A percentile compares a stretch with the other conserved stretches of the same genome.
These are phyloP conservation scores for Hermodice carunculata DNA, from an alignment of 2,888 invertebrate species.

Conservation along the genomic window DNA sequence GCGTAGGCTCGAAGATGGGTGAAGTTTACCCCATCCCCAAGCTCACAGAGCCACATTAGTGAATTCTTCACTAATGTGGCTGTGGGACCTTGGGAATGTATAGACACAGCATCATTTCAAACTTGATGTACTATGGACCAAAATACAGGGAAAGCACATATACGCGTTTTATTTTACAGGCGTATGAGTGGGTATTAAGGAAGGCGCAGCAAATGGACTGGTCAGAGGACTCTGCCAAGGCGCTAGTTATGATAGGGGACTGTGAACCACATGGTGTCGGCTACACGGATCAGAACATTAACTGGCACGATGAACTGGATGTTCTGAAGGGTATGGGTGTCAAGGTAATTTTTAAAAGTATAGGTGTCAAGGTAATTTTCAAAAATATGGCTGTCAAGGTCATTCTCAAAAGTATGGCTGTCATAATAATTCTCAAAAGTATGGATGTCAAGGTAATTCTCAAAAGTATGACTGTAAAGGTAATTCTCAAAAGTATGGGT, in stretches of 20 bases:
- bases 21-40: too few species aligned
- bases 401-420: too few species aligned
- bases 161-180: slow-evolving; percentile 41
- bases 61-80: too few species aligned
- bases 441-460: slow-evolving; percentile 57
- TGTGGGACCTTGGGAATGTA: too few species aligned
- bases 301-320: slow-evolving; percentile 60
- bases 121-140: too few species aligned
- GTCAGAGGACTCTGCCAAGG: slow-evolving; percentile 64
- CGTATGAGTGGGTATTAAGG: slow-evolving; percentile 62
- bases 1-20: too few species aligned
- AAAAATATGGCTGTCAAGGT: too few species aligned
- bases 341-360: slow-evolving; percentile 46
- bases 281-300: slow-evolving; percentile 58
- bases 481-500: slow-evolving; percentile 16
- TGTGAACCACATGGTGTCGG: slow-evolving; percentile 53
- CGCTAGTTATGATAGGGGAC: slow-evolving; percentile 64
- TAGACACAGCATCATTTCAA: too few species aligned
- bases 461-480: slow-evolving; percentile 61
- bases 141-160: too few species aligned
- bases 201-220: slow-evolving; percentile 61
- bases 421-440: too few species aligned
- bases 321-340: slow-evolving; percentile 59
- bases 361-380: background rate
- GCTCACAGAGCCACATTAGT: too few species aligned